Evolutionary conservation across 2,797 vertebrate genomes (phyloP).

Genomic region (Salmo trutta): DNA sequence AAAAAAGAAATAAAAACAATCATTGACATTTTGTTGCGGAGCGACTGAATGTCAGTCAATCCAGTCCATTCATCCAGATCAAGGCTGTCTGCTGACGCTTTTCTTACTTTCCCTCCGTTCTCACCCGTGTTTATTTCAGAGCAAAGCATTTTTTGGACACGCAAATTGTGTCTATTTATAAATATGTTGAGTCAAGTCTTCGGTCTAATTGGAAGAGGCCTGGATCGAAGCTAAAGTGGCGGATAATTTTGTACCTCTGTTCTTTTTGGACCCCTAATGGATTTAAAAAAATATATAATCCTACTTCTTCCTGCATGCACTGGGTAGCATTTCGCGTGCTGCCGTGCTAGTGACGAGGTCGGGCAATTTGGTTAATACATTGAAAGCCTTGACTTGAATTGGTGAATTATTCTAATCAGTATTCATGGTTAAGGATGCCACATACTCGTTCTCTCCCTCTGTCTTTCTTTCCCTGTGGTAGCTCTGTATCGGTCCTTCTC

Average conservation of each 20-base stretch:
- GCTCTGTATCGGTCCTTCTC: conserved; percentile 49
- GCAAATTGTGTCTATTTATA: conserved; percentile 28
- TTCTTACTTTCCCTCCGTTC: conserved; percentile 36
- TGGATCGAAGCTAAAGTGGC: conserved; percentile 53
- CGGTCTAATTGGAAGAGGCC: conserved; percentile 61
- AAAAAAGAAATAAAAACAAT: too few species aligned
- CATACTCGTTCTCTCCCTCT: conserved; percentile 46
- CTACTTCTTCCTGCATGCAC: conserved; percentile 29
- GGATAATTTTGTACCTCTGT: conserved; percentile 65
- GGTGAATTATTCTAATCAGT: conserved; percentile 62
- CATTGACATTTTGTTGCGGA: neutral
- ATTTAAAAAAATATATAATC: conserved; percentile 61
- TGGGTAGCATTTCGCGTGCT: conserved; percentile 60
- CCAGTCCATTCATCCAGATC: conserved; percentile 17
- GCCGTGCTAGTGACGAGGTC: conserved; percentile 47
- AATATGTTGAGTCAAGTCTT: conserved; percentile 50
- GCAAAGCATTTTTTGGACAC: conserved; percentile 15
- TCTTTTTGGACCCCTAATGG: conserved; percentile 53
- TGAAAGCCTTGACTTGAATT: conserved; percentile 65
- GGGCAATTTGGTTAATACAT: conserved; percentile 67
- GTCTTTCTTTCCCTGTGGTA: conserved; percentile 44
- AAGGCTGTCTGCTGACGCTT: conserved; percentile 17
- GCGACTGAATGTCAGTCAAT: conserved; percentile 21
- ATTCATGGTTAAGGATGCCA: conserved; percentile 62
- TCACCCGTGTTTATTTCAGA: conserved; percentile 9